Evolutionary conservation across 2,797 vertebrate species (phyloP).

Genomic region (Chaetophractus vellerosus): DNA sequence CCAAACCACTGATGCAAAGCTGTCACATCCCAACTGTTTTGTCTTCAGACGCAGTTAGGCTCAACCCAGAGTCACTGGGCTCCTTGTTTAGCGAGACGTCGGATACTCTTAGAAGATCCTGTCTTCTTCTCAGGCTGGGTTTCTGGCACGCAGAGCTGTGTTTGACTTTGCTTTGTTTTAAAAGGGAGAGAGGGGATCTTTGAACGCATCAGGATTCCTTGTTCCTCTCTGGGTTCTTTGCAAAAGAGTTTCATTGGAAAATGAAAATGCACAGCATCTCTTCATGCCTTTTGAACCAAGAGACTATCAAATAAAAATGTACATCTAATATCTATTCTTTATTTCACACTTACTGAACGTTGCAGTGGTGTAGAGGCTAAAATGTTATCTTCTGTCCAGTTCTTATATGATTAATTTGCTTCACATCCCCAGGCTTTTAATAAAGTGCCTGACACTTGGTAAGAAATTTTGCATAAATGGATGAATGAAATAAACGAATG

Average conservation of each 20-base stretch:
- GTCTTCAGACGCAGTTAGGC: background rate
- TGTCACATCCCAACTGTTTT: constrained; percentile 35
- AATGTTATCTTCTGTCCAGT: background rate
- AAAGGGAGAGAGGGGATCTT: constrained; percentile 7
- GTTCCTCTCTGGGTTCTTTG: background rate
- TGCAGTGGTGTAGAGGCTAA: background rate
- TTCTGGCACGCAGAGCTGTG: background rate
- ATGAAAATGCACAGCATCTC: background rate
- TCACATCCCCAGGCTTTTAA: background rate
- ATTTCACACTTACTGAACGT: background rate
- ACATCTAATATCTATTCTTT: background rate
- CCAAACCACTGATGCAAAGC: constrained; percentile 31
- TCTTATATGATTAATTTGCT: constrained; percentile 10
- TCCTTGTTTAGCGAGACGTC: background rate
- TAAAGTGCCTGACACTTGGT: background rate
- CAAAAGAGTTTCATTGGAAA: constrained; percentile 18
- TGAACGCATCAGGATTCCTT: background rate
- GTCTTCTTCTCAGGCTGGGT: background rate
- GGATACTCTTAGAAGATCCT: background rate
- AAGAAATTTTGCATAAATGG: constrained; percentile 25
- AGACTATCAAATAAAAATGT: background rate
- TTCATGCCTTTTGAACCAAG: background rate
- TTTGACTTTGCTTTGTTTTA: constrained; percentile 54
- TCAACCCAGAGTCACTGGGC: background rate
- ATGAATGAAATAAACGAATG: background rate